Evolutionary conservation across 1,140 invertebrate species (phyloP).

Genomic region (Mamestra configurata): DNA sequence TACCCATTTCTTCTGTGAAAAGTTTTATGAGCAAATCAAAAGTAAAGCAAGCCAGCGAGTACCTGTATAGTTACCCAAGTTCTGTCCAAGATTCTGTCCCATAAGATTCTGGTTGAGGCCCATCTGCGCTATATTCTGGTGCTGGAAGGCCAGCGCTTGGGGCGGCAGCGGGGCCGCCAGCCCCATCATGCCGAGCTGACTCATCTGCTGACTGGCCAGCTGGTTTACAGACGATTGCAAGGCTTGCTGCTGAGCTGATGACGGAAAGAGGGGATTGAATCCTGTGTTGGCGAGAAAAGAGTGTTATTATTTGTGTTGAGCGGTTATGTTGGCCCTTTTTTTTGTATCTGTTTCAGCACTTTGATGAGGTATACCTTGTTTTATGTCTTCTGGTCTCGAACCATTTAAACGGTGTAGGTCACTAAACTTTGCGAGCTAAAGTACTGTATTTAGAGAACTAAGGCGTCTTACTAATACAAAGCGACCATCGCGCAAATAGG

Average conservation of each 20-base stretch:
- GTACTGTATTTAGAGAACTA: too few relatives aligned
- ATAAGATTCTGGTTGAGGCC: constrained; percentile 79
- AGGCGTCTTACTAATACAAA: too few relatives aligned
- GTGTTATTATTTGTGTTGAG: neutral
- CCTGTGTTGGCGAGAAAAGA: constrained; percentile 8
- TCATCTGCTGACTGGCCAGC: constrained; percentile 63
- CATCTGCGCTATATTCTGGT: constrained; percentile 74
- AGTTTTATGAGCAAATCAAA: neutral
- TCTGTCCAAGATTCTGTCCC: constrained; percentile 77
- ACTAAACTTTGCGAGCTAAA: too few relatives aligned
- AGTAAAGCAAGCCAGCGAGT: neutral
- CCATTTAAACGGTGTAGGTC: too few relatives aligned
- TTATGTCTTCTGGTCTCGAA: neutral
- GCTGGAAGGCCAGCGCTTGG: constrained; percentile 62
- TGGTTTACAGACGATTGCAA: constrained; percentile 71
- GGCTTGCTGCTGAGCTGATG: constrained; percentile 77
- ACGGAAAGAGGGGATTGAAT: constrained; percentile 42
- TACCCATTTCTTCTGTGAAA: too few relatives aligned
- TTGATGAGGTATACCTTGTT: neutral
- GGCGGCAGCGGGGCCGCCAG: constrained; percentile 62
- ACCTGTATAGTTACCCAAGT: constrained; percentile 65
- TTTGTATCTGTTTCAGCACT: constrained; percentile 13
- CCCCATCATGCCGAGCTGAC: constrained; percentile 63
- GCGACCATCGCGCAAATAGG: too few relatives aligned
- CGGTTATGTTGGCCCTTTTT: neutral